A percentile compares a stretch with the other conserved stretches of the same genome.
phyloP scores from a whole-genome alignment of 2,113 vertebrate species.

The Aleadryas rufinucha region DNA sequence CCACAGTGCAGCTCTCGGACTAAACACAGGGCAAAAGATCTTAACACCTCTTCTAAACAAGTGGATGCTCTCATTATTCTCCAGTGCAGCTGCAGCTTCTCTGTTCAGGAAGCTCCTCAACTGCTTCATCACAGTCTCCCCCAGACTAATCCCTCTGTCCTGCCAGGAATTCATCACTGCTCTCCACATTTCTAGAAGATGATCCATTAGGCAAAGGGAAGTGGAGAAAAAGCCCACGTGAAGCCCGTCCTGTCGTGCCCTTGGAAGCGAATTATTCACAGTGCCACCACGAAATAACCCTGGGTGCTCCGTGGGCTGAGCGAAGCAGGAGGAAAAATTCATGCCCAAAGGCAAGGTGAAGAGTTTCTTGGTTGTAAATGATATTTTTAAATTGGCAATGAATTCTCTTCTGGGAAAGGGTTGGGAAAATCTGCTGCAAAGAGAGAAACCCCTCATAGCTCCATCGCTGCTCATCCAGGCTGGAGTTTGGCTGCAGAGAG shows the following conservation, averaged over 20 bases:
- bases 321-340: not conserved
- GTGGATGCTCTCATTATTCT: not conserved
- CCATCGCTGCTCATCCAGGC: not conserved
- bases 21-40: not conserved
- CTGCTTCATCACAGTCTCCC: not conserved
- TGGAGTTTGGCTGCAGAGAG: not conserved
- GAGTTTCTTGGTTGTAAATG: not conserved
- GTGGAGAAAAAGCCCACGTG: not conserved
- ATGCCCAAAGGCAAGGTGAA: not conserved
- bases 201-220: not conserved
- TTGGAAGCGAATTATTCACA: not conserved
- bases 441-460: fast-evolving
- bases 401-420: not conserved
- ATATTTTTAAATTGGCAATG: not conserved
- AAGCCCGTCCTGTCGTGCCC: fast-evolving
- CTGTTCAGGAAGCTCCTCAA: conserved; percentile 1
- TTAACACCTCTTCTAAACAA: conserved; percentile 7
- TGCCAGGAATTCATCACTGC: not conserved
- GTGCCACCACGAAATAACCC: not conserved
- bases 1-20: not conserved
- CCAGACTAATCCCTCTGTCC: not conserved
- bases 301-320: not conserved
- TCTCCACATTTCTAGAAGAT: not conserved
- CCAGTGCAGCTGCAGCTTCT: conserved; percentile 17
- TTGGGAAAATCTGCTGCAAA: not conserved